These are phyloP conservation scores for Hypselothyrea guttata DNA, from an alignment of 2,888 invertebrate genomes.

Conservation along the genomic window DNA sequence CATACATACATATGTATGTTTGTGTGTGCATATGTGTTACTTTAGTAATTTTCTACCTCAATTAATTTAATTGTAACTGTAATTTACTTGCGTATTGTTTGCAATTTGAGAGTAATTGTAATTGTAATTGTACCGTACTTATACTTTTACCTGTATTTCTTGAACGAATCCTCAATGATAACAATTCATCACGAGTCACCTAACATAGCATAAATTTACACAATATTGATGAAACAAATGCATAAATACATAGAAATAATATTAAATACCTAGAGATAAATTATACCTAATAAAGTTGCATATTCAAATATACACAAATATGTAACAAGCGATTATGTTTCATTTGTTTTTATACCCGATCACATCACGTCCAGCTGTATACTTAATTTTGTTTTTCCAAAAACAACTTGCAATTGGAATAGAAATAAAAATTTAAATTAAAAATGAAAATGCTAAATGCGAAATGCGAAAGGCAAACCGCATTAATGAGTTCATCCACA, in stretches of 20 bases:
- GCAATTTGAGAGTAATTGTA: constrained; percentile 34
- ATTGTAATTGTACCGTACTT: too few species aligned
- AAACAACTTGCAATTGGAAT: constrained; percentile 43
- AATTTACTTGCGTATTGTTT: constrained; percentile 59
- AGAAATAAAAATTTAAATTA: too few species aligned
- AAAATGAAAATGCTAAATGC: constrained; percentile 33
- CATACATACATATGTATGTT: constrained; percentile 16
- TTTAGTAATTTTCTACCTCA: constrained; percentile 78
- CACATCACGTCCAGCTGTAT: constrained; percentile 22
- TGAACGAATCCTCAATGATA: constrained; percentile 23
- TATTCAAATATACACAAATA: constrained; percentile 30
- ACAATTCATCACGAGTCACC: constrained; percentile 46
- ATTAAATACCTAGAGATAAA: constrained; percentile 34
- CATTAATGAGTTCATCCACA: constrained; percentile 13
- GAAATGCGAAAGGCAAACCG: constrained; percentile 13
- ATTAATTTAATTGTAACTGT: constrained; percentile 70
- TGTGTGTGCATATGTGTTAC: constrained; percentile 60
- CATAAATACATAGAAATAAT: constrained; percentile 9
- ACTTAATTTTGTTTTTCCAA: constrained; percentile 13
- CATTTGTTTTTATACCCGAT: constrained; percentile 5
- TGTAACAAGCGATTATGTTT: constrained; percentile 19
- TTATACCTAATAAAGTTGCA: constrained; percentile 42
- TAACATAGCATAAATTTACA: constrained; percentile 49
- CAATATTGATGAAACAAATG: constrained; percentile 36
- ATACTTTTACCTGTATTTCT: constrained; percentile 26